Evolutionary conservation across 2,113 vertebrate species (phyloP), one percentile per base, ranked within the genome.

Genomic region (Probosciger aterrimus): DNA sequence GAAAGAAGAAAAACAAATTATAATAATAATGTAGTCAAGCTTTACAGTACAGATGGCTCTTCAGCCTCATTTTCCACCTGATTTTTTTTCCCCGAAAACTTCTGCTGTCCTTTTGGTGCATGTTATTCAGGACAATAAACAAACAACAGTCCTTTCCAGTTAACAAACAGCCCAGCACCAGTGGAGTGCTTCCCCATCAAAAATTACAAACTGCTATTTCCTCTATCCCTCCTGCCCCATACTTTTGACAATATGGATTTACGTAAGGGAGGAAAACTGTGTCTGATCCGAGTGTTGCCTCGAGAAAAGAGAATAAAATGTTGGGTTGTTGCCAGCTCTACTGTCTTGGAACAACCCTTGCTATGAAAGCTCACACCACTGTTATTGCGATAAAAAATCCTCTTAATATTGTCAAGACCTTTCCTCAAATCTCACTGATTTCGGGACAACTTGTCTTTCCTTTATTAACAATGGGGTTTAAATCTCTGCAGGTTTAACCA

Each of bases 311-410:
- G 79, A 93, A 81, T 52, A 88, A 94, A 92, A 92, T 39, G 4
- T 35, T 96, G 92, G 24, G 35, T 39, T 6, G 2, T 39, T 91
- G 53, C 90, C 96, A 97, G 33, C 31, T 90, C 95, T 96, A 92
- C 90, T 93, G 90, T 95, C 73, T 96, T 95, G 94, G 95, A 97
- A 81, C 49, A 74, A 41, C 22, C 62, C 33, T 76, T 11, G 7
- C 43, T 84, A 6, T 30, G 91, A 88, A 75, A 93, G 46, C 46
- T 84, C 68, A 81, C 50, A 53, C 43, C 41, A 41, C 8, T 68
- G 15, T 18, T 59, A 77, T 8, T 81, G 23, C 60, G 53, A 52
- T 10, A 17, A 59, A 88, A 60, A 44, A 87, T 3, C 47, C 7
- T 49, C 14, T 50, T 81, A 70, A 59, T 70, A n/a, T 81, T 59